These are phyloP conservation scores for Agonopterix alstromeriana DNA, from an alignment of 2,888 invertebrate genomes.

Conservation along the genomic window DNA sequence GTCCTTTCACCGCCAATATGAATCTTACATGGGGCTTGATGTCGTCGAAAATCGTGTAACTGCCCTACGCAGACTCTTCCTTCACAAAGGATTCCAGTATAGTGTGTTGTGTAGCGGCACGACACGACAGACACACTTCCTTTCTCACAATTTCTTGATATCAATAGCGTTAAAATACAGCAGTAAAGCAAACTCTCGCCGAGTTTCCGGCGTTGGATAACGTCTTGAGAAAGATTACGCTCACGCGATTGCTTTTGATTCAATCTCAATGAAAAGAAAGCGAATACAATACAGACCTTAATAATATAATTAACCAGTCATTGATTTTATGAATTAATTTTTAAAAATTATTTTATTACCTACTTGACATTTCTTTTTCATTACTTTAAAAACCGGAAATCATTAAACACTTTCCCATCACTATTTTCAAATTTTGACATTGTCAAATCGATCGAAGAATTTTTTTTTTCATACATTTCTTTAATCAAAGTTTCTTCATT, in stretches of 20 bases:
- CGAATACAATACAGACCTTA: constrained; percentile 3
- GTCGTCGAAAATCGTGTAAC: constrained; percentile 55
- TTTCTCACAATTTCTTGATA: constrained; percentile 73
- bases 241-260: constrained; percentile 31
- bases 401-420: constrained; percentile 22
- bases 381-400: not conserved
- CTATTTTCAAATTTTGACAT: constrained; percentile 31
- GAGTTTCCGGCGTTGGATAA: constrained; percentile 48
- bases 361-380: not conserved
- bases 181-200: constrained; percentile 56
- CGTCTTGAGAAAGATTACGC: constrained; percentile 42
- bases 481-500: too few species aligned
- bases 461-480: too few species aligned
- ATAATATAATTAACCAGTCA: constrained; percentile 6
- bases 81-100: constrained; percentile 52
- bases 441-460: not conserved
- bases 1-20: constrained; percentile 62
- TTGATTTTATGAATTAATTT: not conserved
- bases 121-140: constrained; percentile 69
- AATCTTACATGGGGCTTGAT: constrained; percentile 49
- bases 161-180: constrained; percentile 62
- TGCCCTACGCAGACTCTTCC: constrained; percentile 39
- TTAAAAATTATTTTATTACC: not conserved
- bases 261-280: constrained; percentile 8
- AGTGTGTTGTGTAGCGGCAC: constrained; percentile 54